Evolutionary conservation across 2,797 vertebrate species (phyloP).

Genomic region (Triplophysa bombifrons): DNA sequence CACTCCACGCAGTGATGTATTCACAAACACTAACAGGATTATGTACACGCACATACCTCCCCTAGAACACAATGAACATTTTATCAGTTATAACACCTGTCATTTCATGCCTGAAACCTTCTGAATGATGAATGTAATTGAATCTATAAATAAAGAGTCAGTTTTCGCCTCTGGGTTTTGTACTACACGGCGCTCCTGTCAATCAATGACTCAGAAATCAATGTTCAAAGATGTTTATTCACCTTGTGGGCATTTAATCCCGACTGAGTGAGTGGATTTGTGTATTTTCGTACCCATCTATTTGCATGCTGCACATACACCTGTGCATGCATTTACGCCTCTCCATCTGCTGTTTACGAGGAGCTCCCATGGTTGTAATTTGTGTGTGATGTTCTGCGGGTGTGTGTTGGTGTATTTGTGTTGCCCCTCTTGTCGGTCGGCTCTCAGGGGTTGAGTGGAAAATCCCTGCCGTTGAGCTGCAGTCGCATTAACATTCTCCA

Average conservation of each 20-base stretch:
- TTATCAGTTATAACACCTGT: background rate
- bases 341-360: conserved; percentile 25
- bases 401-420: conserved; percentile 34
- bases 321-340: background rate
- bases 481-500: conserved; percentile 76
- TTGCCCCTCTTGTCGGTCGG: background rate
- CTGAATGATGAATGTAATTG: conserved; percentile 25
- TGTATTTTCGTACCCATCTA: background rate
- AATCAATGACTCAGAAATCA: conserved; percentile 16
- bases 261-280: background rate
- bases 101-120: background rate
- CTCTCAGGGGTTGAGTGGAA: conserved; percentile 66
- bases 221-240: conserved; percentile 8
- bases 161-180: conserved; percentile 5
- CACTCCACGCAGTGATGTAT: background rate
- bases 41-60: background rate
- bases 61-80: conserved; percentile 8
- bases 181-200: conserved; percentile 3
- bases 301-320: background rate
- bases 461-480: conserved; percentile 72
- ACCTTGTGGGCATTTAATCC: background rate
- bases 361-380: conserved; percentile 19
- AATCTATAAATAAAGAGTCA: conserved; percentile 4
- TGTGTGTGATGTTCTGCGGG: conserved; percentile 18
- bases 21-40: background rate